A percentile compares a stretch with the other conserved stretches of the same genome.
phyloP scores from a whole-genome alignment of 2,113 vertebrate genomes.

The Nematolebias whitei region DNA sequence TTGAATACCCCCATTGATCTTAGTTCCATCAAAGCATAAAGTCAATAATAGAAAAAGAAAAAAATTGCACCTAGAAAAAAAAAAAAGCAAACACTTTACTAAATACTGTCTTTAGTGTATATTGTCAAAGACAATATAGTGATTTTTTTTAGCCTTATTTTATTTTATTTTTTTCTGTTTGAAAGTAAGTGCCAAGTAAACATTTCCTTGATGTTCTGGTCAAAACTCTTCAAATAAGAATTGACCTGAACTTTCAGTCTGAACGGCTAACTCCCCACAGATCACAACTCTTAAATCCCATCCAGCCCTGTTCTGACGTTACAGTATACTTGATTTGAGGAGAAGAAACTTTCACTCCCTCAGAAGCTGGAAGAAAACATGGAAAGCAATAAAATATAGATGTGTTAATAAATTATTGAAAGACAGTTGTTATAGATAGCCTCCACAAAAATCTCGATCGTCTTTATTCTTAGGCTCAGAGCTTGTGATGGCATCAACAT shows the following conservation, averaged over 20 bases:
- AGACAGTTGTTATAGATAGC: slow-evolving; percentile 73
- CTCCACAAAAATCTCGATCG: slow-evolving; percentile 57
- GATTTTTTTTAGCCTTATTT: slow-evolving; percentile 8
- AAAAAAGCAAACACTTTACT: not conserved
- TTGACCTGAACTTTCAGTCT: slow-evolving; percentile 37
- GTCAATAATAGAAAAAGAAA: slow-evolving; percentile 27
- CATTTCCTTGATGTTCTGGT: slow-evolving; percentile 2
- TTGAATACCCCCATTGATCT: slow-evolving; percentile 55
- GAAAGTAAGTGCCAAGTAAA: slow-evolving; percentile 28
- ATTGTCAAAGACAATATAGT: not conserved
- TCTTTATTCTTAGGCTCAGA: slow-evolving; percentile 45
- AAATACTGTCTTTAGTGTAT: not conserved
- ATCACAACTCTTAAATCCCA: slow-evolving; percentile 23
- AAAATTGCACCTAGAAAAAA: slow-evolving; percentile 3
- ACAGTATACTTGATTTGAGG: slow-evolving; percentile 50
- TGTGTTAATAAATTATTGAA: slow-evolving; percentile 74
- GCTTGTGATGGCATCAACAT: slow-evolving; percentile 28
- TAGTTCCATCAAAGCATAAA: slow-evolving; percentile 39
- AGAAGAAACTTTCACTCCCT: slow-evolving; percentile 48
- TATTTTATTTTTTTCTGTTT: slow-evolving; percentile 23
- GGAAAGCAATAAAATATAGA: slow-evolving; percentile 72
- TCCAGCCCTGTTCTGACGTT: slow-evolving; percentile 41
- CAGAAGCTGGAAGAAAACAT: slow-evolving; percentile 60
- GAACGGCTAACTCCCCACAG: slow-evolving; percentile 7
- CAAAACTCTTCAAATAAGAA: slow-evolving; percentile 16